phyloP scores from a whole-genome alignment of 1,140 invertebrate genomes.

The Zaprionus inermis region DNA sequence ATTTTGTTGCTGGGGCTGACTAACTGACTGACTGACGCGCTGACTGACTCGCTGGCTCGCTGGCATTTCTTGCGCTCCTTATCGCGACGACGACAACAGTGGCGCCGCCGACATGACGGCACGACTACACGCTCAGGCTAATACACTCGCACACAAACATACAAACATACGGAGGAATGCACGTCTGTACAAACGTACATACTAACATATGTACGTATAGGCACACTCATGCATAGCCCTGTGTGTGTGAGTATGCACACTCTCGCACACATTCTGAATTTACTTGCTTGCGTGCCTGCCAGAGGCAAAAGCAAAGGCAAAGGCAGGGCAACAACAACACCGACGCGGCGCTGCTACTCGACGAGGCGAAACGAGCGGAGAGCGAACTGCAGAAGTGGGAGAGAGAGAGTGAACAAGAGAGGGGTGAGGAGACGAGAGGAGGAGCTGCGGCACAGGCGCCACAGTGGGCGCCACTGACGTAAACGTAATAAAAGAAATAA shows the following conservation, averaged over 20 bases:
- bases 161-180: slow-evolving; percentile 27
- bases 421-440: slow-evolving; percentile 60
- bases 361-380: slow-evolving; percentile 17
- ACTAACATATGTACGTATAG: slow-evolving; percentile 22
- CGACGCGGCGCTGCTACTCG: slow-evolving; percentile 8
- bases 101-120: slow-evolving; percentile 77
- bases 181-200: slow-evolving; percentile 12
- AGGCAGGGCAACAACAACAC: slow-evolving; percentile 19
- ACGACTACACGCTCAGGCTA: slow-evolving; percentile 59
- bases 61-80: slow-evolving; percentile 78
- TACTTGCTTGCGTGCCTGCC: slow-evolving; percentile 73
- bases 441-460: slow-evolving; percentile 69
- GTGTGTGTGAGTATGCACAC: slow-evolving; percentile 1
- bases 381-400: background rate
- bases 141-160: slow-evolving; percentile 20
- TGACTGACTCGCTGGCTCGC: slow-evolving; percentile 35
- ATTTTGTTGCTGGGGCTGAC: slow-evolving; percentile 63
- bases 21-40: slow-evolving; percentile 35
- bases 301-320: slow-evolving; percentile 41
- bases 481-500: slow-evolving; percentile 84
- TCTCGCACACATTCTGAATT: slow-evolving; percentile 51
- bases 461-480: slow-evolving; percentile 83
- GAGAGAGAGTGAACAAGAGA: background rate
- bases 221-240: slow-evolving; percentile 10
- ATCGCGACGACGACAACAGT: slow-evolving; percentile 72